Base-by-base conservation (phyloP, 2,113 vertebrate genomes). In the Cyprinodon variegatus region DNA sequence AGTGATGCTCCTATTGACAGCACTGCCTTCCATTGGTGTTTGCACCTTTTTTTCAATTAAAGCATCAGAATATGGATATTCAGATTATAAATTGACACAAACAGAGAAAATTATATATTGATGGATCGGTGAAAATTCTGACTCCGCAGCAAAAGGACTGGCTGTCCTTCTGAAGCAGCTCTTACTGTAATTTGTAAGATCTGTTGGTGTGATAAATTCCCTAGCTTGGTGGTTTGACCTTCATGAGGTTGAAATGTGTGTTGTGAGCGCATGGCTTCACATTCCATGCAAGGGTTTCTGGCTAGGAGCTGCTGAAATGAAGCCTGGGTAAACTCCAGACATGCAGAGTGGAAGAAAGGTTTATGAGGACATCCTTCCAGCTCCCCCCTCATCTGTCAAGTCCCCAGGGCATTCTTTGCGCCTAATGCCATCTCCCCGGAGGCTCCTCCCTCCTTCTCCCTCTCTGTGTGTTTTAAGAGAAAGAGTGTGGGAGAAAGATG, bases 361-460 rank as follows among this genome's bases (percentile, higher is more conserved):
- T 46, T 45, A 53, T 53, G 72, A 36, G 70, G 57, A 71, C 78
- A 65, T 66, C 81, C 83, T 71, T 20, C 4, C 70, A 68, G 43
- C 57, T 38, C 65, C 60, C 63, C 50, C 67, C 61, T 50, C 70
- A 75, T 65, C 66, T 67, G 86, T 86, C 88, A 83, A 88, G 64
- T 87, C 86, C 84, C 79, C 10, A 61, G 81, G 81, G 84, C 68
- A 84, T 91, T 91, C 82, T 91, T 85, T 90, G 81, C 79, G 92
- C 91, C 90, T 93, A 93, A 93, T 93, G 92, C 91, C 92, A 92
- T 79, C 77, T 83, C 89, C 85, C 73, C 79, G 77, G 74, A 74
- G 67, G 41, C 72, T 74, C 80, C 72, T 77, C 80, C 36, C 46
- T 14, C 60, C 39, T 20, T 66, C 65, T 59, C 37, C 53, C 68